These are phyloP conservation scores for Glossosoma conforme DNA, from an alignment of 1,140 invertebrate genomes.

Conservation along the genomic window DNA sequence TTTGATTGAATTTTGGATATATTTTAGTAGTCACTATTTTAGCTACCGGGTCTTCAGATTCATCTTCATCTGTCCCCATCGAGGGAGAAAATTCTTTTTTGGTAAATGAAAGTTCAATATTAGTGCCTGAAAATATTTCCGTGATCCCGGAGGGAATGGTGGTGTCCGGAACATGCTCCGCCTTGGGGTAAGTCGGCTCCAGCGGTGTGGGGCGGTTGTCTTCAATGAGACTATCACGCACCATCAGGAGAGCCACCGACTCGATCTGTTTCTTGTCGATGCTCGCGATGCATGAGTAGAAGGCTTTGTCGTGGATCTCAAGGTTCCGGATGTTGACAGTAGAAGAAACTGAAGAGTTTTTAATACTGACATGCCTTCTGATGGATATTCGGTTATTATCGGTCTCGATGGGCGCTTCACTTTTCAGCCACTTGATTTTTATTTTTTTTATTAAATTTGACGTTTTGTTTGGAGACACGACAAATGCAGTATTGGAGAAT, in stretches of 20 bases:
- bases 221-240: slow-evolving; percentile 39
- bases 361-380: slow-evolving; percentile 37
- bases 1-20: no score
- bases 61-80: slow-evolving; percentile 4
- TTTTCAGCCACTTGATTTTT: slow-evolving; percentile 65
- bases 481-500: slow-evolving; percentile 4
- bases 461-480: slow-evolving; percentile 3
- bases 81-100: slow-evolving; percentile 4
- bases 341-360: slow-evolving; percentile 40
- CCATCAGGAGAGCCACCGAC: slow-evolving; percentile 56
- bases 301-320: slow-evolving; percentile 63
- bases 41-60: background rate
- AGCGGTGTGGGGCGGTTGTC: slow-evolving; percentile 2
- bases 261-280: slow-evolving; percentile 53
- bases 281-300: slow-evolving; percentile 61
- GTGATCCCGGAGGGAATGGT: slow-evolving; percentile 11
- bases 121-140: slow-evolving; percentile 6
- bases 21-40: slow-evolving; percentile 10
- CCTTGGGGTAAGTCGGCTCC: slow-evolving; percentile 4
- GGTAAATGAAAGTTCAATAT: slow-evolving; percentile 8
- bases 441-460: slow-evolving; percentile 38
- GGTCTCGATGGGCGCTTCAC: slow-evolving; percentile 52
- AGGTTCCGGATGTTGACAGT: slow-evolving; percentile 57
- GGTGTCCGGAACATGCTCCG: background rate
- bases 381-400: slow-evolving; percentile 46